phyloP scores from a whole-genome alignment of 1,140 invertebrate genomes.

The Drosophila santomea region DNA sequence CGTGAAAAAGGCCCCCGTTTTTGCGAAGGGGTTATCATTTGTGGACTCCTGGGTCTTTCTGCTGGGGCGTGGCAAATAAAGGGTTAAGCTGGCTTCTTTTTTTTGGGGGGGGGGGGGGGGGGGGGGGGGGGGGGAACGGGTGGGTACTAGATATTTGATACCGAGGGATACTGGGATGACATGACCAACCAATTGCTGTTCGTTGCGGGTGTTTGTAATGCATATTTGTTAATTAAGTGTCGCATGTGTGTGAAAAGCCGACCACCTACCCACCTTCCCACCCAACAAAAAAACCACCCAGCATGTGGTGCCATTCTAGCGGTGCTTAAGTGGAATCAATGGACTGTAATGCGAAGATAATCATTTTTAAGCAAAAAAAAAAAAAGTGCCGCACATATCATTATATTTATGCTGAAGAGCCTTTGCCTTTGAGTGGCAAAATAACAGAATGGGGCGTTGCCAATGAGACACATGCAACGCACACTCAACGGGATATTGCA shows the following conservation, averaged over 20 bases:
- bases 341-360: slow-evolving; percentile 82
- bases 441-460: slow-evolving; percentile 40
- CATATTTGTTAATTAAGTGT: slow-evolving; percentile 83
- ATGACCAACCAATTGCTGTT: slow-evolving; percentile 76
- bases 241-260: slow-evolving; percentile 32
- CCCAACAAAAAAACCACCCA: not conserved
- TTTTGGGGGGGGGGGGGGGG: not conserved
- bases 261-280: not conserved
- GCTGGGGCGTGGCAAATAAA: slow-evolving; percentile 63
- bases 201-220: slow-evolving; percentile 80
- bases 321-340: slow-evolving; percentile 83
- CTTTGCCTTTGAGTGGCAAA: slow-evolving; percentile 17
- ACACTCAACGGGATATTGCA: slow-evolving; percentile 16
- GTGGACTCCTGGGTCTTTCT: not conserved
- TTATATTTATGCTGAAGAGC: slow-evolving; percentile 40
- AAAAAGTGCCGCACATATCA: slow-evolving; percentile 13
- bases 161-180: slow-evolving; percentile 33
- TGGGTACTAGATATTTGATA: not conserved
- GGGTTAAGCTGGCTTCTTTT: slow-evolving; percentile 39
- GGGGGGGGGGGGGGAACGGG: too few relatives aligned
- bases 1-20: slow-evolving; percentile 5
- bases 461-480: slow-evolving; percentile 69
- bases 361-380: slow-evolving; percentile 66
- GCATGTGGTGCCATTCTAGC: slow-evolving; percentile 59
- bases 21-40: slow-evolving; percentile 1